Percentiles rank a stretch among this genome's conserved stretches.
These are phyloP conservation scores for Poecile atricapillus DNA, from an alignment of 2,113 vertebrate species.

Conservation along the genomic window DNA sequence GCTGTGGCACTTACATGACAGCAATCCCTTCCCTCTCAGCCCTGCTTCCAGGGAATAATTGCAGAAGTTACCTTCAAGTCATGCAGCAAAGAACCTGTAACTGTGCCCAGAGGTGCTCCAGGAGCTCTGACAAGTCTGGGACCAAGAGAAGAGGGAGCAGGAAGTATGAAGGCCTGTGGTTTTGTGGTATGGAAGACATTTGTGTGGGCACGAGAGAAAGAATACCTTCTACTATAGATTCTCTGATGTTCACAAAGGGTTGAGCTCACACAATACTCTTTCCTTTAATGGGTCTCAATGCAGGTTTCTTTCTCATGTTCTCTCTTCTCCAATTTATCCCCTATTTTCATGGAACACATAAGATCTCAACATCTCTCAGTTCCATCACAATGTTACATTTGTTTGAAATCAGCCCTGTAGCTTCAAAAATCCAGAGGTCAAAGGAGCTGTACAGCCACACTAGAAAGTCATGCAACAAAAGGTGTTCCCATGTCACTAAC, in stretches of 20 bases:
- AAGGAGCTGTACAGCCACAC: background rate
- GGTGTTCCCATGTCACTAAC: background rate
- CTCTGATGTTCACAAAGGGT: background rate
- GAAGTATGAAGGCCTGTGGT: background rate
- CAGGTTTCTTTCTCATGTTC: background rate
- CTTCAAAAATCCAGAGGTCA: background rate
- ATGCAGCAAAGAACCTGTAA: background rate
- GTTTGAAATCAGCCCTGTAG: background rate
- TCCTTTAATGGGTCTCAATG: background rate
- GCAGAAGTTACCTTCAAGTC: background rate
- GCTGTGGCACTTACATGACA: background rate
- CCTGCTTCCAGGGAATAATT: background rate
- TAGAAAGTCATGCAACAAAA: background rate
- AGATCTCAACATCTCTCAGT: background rate
- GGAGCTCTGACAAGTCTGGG: background rate
- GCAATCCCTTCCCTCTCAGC: background rate
- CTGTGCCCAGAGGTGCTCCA: background rate
- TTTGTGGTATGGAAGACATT: background rate
- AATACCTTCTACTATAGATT: background rate
- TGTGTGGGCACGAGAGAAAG: rapidly evolving
- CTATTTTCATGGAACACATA: background rate
- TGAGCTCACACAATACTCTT: background rate
- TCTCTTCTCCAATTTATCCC: background rate
- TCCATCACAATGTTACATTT: background rate
- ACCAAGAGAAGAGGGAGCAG: background rate